phyloP scores from a whole-genome alignment of 2,797 vertebrate species.

The Lindbergichthys nudifrons region DNA sequence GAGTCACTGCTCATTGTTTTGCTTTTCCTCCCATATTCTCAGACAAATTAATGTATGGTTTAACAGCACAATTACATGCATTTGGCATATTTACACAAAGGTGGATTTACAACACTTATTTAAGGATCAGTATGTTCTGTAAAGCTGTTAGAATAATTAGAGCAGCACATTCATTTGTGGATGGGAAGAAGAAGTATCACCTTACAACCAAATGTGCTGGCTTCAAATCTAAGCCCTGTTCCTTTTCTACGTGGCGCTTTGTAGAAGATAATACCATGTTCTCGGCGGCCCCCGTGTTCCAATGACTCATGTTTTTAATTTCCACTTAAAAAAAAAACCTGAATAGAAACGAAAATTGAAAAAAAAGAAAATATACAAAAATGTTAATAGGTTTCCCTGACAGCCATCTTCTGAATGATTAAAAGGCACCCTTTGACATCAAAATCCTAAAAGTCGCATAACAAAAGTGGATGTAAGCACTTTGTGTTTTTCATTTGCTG shows the following conservation, averaged over 20 bases:
- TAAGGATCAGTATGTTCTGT: neutral
- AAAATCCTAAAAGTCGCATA: neutral
- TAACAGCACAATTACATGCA: conserved; percentile 5
- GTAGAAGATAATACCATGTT: neutral
- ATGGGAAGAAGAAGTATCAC: neutral
- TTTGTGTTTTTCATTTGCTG: neutral
- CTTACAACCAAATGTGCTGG: neutral
- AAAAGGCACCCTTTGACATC: too few species aligned
- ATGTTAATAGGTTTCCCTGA: too few species aligned
- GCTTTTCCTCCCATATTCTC: conserved; percentile 55
- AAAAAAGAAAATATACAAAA: too few species aligned
- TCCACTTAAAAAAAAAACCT: neutral
- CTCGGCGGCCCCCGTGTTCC: neutral
- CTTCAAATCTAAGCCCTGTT: neutral
- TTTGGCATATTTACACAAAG: neutral
- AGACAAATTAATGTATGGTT: conserved; percentile 23
- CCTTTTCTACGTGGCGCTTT: neutral
- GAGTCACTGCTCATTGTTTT: conserved; percentile 77
- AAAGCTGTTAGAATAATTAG: neutral
- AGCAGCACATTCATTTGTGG: neutral
- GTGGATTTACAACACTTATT: neutral
- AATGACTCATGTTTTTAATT: neutral
- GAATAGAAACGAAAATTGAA: neutral
- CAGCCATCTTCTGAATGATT: too few species aligned
- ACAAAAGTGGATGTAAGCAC: neutral